Evolutionary conservation across 2,113 vertebrate species (phyloP).

Genomic region (Nesogale talazaci): DNA sequence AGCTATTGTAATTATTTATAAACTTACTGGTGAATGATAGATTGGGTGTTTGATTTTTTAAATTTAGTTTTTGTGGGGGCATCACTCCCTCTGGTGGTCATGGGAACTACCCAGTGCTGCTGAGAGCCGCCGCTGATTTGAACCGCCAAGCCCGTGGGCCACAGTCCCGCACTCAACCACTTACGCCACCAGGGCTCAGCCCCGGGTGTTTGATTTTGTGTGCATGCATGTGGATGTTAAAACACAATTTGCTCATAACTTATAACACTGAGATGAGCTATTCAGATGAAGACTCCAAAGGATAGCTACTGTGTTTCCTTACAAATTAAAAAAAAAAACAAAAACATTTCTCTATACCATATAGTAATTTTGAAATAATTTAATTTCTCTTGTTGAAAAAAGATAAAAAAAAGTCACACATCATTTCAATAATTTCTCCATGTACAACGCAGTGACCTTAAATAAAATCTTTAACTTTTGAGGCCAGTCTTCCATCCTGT

Average conservation of each 20-base stretch:
- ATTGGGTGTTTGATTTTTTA: fast-evolving
- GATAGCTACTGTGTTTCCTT: neutral
- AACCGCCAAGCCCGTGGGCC: too few relatives aligned
- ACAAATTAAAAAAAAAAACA: neutral
- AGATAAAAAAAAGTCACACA: neutral
- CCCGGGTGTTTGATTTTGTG: too few relatives aligned
- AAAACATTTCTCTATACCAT: neutral
- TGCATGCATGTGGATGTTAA: neutral
- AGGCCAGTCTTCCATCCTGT: neutral
- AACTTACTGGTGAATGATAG: neutral
- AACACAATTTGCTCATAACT: neutral
- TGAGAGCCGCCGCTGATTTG: too few relatives aligned
- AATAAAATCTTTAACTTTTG: neutral
- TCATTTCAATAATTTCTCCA: neutral
- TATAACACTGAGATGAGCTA: neutral
- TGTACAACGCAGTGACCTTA: neutral
- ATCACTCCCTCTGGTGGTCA: too few relatives aligned
- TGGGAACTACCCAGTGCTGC: too few relatives aligned
- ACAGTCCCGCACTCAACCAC: too few relatives aligned
- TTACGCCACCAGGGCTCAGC: too few relatives aligned
- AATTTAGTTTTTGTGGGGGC: too few relatives aligned
- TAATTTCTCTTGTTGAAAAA: neutral
- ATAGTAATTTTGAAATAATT: neutral
- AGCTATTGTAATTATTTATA: neutral
- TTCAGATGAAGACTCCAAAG: neutral